Evolutionary conservation across 2,113 vertebrate species (phyloP), one percentile per base, ranked within the genome.

Genomic region (Equus quagga): DNA sequence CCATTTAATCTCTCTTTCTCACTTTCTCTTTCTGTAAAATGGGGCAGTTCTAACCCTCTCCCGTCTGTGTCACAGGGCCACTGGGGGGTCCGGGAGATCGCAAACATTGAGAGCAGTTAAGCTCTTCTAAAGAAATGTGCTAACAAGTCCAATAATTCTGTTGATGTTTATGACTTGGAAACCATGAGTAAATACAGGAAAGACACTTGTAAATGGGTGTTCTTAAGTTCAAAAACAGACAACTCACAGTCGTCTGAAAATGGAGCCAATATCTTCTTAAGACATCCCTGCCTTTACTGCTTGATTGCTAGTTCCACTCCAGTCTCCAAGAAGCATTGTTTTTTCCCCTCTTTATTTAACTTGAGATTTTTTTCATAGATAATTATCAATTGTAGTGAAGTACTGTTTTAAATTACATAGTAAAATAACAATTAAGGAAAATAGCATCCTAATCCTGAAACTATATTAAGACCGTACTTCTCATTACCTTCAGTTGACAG

Each of bases 21-120:
- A 49, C 41, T 93, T 83, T 80, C 87, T 81, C 81, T 21, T n/a
- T 75, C 95, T 96, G 93, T 91, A 36, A 83, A 96, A 93, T 91
- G 65, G 92, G 64, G 49, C 64, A 49, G 70, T 95, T 81, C 64
- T 6, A 8, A 36, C 4, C 64, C 92, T 95, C 8, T 65, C 26
- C 33, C 64, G 69, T 28, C 70, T 26, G 72, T 21, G 67, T 23
- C 60, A 1, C 26, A 36, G n/a, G 56, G 56, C 31, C 41, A 14
- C n/a, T 9, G 23, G 70, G 69, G 41, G 13, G 44, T 70, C 46
- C 31, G 18, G 54, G 54, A 72, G 60, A 19, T 6, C 26, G 31
- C 54, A 56, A 72, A 28, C 62, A 15, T 12, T 18, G n/a, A 9
- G 12, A 15, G 19, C 51, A 11, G 62, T 36, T 44, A 41, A 56